Evolutionary conservation across 2,113 vertebrate species (phyloP).

Genomic region (Gorsachius goisagi): DNA sequence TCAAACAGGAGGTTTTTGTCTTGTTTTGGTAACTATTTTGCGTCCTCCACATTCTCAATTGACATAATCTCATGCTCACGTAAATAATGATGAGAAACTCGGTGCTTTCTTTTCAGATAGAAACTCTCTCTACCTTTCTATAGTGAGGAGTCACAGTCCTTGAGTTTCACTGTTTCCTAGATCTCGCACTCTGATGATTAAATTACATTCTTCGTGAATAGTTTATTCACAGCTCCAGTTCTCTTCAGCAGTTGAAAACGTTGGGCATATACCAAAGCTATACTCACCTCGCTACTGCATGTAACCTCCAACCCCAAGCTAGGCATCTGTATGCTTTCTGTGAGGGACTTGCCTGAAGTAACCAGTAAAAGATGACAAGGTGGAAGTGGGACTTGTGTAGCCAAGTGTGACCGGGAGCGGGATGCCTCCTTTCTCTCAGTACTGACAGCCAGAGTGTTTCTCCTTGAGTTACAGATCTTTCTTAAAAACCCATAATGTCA

Average conservation of each 20-base stretch:
- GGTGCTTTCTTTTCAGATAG: neutral
- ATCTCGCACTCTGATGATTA: neutral
- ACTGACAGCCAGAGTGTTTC: neutral
- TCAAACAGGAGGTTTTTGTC: neutral
- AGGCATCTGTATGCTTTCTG: rapidly evolving
- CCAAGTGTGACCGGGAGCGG: neutral
- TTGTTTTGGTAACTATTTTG: neutral
- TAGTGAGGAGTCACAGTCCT: neutral
- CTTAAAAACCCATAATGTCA: neutral
- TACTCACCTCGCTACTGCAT: neutral
- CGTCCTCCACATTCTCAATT: neutral
- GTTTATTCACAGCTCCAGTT: neutral
- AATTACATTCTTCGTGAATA: neutral
- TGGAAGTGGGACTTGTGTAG: neutral
- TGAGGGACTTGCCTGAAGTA: neutral
- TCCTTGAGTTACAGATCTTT: neutral
- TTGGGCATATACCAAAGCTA: neutral
- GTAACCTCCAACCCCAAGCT: neutral
- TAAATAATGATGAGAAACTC: neutral
- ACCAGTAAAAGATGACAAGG: neutral
- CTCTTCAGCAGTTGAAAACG: neutral
- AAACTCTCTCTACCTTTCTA: neutral
- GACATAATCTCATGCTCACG: neutral
- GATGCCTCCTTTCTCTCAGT: neutral
- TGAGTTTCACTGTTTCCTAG: neutral